Evolutionary conservation across 2,113 vertebrate genomes (phyloP).

Genomic region (Sus scrofa): DNA sequence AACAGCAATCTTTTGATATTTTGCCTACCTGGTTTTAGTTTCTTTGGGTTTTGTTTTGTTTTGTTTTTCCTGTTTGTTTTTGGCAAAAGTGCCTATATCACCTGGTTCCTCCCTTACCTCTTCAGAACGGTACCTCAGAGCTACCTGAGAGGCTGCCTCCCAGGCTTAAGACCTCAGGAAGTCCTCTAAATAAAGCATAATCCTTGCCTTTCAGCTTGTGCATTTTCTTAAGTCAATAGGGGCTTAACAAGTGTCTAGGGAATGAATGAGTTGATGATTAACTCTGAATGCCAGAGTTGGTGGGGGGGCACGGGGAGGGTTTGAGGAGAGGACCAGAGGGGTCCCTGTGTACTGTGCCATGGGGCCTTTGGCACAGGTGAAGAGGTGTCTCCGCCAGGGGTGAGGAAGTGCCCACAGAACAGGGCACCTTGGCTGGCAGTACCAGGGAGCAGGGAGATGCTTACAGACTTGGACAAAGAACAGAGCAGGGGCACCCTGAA

Average conservation of each 20-base stretch:
- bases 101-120: background rate
- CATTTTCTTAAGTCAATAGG: background rate
- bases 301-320: no score
- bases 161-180: background rate
- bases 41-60: background rate
- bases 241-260: background rate
- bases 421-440: background rate
- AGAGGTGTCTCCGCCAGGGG: background rate
- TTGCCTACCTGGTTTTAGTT: background rate
- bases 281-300: background rate
- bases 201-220: background rate
- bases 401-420: background rate
- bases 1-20: background rate
- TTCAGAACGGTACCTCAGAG: background rate
- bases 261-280: background rate
- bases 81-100: background rate
- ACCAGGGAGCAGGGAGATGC: fast-evolving
- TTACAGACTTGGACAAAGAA: background rate
- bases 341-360: background rate
- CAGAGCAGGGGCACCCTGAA: background rate
- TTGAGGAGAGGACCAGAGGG: fast-evolving
- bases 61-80: background rate
- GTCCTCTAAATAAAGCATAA: background rate
- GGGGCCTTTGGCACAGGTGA: no score
- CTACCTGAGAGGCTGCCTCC: background rate